Evolutionary conservation across 2,113 vertebrate species (phyloP).

Genomic region (Myrmophylax atrothorax): DNA sequence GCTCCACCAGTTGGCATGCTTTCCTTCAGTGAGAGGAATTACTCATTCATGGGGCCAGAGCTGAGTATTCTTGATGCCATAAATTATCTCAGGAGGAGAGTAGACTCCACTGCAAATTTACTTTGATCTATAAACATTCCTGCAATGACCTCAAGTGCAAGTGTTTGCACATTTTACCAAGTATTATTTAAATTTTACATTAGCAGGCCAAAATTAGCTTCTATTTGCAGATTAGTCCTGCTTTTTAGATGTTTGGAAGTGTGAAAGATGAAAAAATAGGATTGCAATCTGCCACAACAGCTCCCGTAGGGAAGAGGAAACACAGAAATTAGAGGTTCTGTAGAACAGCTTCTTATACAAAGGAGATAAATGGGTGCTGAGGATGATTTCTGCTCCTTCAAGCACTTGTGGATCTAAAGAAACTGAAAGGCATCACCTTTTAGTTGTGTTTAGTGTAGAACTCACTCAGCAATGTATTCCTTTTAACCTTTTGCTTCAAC

Average conservation of each 20-base stretch:
- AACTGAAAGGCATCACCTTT: neutral
- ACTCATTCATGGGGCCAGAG: fast-evolving
- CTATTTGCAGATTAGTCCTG: neutral
- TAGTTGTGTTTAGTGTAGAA: neutral
- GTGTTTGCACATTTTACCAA: neutral
- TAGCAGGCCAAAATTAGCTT: neutral
- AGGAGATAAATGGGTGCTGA: neutral
- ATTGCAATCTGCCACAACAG: neutral
- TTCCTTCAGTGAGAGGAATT: neutral
- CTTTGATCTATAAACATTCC: neutral
- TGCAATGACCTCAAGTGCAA: neutral
- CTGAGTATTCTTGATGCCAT: neutral
- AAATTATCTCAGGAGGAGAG: neutral
- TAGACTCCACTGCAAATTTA: neutral
- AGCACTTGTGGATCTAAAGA: neutral
- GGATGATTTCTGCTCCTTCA: neutral
- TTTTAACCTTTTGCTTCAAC: neutral
- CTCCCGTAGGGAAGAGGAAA: neutral
- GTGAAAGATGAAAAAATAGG: neutral
- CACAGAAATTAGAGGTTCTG: neutral
- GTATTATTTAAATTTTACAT: neutral
- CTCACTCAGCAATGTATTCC: neutral
- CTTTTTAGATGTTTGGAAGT: neutral
- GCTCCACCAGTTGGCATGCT: neutral
- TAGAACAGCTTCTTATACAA: neutral